Base-by-base conservation (phyloP, 2,113 vertebrate genomes). In the Salvator merianae region DNA sequence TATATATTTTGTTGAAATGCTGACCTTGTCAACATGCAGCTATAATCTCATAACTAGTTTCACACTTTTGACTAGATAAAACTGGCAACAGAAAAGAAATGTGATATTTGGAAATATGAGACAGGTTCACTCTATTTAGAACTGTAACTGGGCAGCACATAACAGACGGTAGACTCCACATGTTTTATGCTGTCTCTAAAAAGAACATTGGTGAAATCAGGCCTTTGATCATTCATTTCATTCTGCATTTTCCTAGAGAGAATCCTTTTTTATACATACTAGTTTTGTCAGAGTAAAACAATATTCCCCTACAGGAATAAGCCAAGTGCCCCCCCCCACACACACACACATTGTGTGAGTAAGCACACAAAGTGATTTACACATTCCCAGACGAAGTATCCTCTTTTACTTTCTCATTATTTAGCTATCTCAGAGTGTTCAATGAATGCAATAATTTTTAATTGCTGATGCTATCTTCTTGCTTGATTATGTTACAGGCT, bases 81-180 rank as follows among this genome's bases (percentile, higher is more conserved):
- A 90, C 88, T 96, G 95, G 96, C 95, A 95, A 84, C 80, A 85
- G 82, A 83, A 74, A 74, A 94, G 76, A 92, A 94, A 97, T 88
- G 89, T 84, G 94, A 97, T 94, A 95, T 90, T 84, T 91, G 89
- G 94, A 93, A 96, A 97, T 91, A 71, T 1, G 93, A 97, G 91
- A 93, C 90, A 81, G 70, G 80, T 93, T 72, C 87, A 90, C 94
- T 95, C 88, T 91, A 97, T 96, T 97, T 97, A 96, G 96, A 94
- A 77, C 88, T 93, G 88, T 95, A 86, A 89, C 91, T 90, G 92
- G 92, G 87, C 91, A 94, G 87, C 88, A 62, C 38, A 89, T 59
- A 82, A 92, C 93, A 92, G 93, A 82, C 92, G 86, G 92, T 90
- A 94, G 90, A 93, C 94, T 91, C 91, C 86, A 84, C 86, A 92